phyloP scores from a whole-genome alignment of 2,113 vertebrate genomes.

The Oreochromis niloticus region DNA sequence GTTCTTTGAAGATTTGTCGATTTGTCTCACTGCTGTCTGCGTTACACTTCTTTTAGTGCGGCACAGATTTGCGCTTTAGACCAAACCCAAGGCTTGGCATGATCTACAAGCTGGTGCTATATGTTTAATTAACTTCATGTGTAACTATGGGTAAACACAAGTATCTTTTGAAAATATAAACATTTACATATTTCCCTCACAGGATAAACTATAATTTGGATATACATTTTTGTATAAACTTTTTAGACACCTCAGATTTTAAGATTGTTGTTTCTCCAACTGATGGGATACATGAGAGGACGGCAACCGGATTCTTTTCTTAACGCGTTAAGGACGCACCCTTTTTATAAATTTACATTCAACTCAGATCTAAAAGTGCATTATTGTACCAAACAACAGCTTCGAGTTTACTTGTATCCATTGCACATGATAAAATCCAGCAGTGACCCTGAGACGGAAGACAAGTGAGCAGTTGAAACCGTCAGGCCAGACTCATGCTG shows the following conservation, averaged over 20 bases:
- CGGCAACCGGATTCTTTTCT: conserved; percentile 17
- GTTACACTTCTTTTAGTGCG: conserved; percentile 62
- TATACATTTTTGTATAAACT: conserved; percentile 73
- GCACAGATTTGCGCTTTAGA: conserved; percentile 71
- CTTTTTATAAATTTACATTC: conserved; percentile 30
- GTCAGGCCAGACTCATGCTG: conserved; percentile 18
- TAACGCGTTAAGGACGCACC: conserved; percentile 39
- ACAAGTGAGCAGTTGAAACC: not conserved
- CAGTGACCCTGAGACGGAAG: not conserved
- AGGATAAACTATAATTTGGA: conserved; percentile 64
- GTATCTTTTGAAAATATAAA: conserved; percentile 65
- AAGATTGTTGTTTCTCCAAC: conserved; percentile 52
- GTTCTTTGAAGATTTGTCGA: conserved; percentile 72
- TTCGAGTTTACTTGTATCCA: conserved; percentile 25
- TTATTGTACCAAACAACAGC: conserved; percentile 40
- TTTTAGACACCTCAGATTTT: conserved; percentile 63
- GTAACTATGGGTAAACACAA: conserved; percentile 54
- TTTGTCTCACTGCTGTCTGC: conserved; percentile 74
- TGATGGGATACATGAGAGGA: conserved; percentile 22
- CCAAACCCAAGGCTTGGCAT: conserved; percentile 71
- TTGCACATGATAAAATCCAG: conserved; percentile 20
- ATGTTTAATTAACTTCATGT: conserved; percentile 66
- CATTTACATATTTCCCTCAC: conserved; percentile 63
- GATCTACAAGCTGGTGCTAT: conserved; percentile 76
- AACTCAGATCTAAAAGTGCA: conserved; percentile 26